These are phyloP conservation scores for Heterodera filipjevi DNA, from an alignment of 2,888 invertebrate genomes.

Conservation along the genomic window DNA sequence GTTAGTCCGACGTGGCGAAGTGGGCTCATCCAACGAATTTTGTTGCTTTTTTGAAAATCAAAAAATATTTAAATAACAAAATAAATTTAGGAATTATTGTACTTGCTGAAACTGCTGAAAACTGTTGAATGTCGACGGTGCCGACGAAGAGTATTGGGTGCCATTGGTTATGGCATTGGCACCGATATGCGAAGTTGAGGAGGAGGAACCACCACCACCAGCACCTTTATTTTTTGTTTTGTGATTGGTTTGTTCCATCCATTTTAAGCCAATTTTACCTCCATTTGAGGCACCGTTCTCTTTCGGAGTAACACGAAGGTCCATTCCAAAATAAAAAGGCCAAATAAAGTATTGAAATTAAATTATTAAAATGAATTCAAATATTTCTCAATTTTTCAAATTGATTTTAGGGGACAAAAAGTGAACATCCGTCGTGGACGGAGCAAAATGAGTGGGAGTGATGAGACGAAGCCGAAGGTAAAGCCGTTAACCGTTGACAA, in stretches of 20 bases:
- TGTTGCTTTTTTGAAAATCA: slow-evolving; percentile 8
- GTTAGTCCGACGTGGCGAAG: not conserved
- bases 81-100: not conserved
- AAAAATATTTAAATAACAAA: too few relatives aligned
- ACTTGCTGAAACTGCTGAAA: slow-evolving; percentile 23
- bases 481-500: not conserved
- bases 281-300: not conserved
- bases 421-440: not conserved
- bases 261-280: not conserved
- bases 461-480: slow-evolving; percentile 3
- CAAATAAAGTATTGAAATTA: not conserved
- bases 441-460: not conserved
- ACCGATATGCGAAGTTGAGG: not conserved
- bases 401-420: not conserved
- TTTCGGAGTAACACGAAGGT: not conserved
- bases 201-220: not conserved
- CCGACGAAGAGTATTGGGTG: slow-evolving; percentile 16
- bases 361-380: not conserved
- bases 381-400: not conserved
- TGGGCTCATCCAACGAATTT: slow-evolving; percentile 16
- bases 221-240: not conserved
- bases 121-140: slow-evolving; percentile 22
- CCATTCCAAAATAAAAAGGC: not conserved
- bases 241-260: not conserved
- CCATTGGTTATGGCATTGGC: not conserved